Evolutionary conservation across 2,888 invertebrate genomes (phyloP).

Genomic region (Ophion ellenae): DNA sequence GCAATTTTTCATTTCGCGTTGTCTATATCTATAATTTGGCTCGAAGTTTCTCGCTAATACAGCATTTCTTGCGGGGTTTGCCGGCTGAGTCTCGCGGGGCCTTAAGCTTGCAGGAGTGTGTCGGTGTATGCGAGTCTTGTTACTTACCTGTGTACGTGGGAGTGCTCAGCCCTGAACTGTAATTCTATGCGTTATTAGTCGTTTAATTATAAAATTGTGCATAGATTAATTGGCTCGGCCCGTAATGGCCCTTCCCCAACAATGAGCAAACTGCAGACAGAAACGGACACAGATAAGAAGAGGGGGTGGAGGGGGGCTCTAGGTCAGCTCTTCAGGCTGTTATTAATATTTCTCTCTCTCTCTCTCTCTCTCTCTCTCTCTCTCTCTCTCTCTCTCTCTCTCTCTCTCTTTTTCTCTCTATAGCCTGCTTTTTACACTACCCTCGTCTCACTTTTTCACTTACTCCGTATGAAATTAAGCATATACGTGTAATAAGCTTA

Average conservation of each 20-base stretch:
- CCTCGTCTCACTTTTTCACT: slow-evolving; percentile 50
- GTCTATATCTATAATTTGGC: not conserved
- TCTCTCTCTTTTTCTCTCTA: slow-evolving; percentile 50
- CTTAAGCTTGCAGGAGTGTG: slow-evolving; percentile 28
- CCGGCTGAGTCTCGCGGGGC: not conserved
- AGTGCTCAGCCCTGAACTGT: slow-evolving; percentile 81
- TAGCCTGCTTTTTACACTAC: slow-evolving; percentile 52
- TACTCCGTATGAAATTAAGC: slow-evolving; percentile 27
- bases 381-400: slow-evolving; percentile 62
- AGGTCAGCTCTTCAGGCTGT: slow-evolving; percentile 63
- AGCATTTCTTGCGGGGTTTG: slow-evolving; percentile 21
- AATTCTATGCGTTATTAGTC: slow-evolving; percentile 83
- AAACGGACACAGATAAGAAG: slow-evolving; percentile 46
- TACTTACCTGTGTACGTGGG: slow-evolving; percentile 76
- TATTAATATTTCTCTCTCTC: slow-evolving; percentile 79
- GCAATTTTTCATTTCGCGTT: no score
- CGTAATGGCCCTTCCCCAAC: slow-evolving; percentile 79
- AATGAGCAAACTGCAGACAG: slow-evolving; percentile 73
- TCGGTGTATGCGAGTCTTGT: slow-evolving; percentile 26
- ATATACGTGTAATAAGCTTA: slow-evolving; percentile 35
- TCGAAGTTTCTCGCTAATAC: slow-evolving; percentile 10
- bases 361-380: slow-evolving; percentile 65
- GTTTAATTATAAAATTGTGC: slow-evolving; percentile 84
- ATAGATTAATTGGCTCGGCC: slow-evolving; percentile 82
- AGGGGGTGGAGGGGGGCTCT: slow-evolving; percentile 35